phyloP scores from a whole-genome alignment of 92 coral and sea anemone species.

The Actinostola sp. region DNA sequence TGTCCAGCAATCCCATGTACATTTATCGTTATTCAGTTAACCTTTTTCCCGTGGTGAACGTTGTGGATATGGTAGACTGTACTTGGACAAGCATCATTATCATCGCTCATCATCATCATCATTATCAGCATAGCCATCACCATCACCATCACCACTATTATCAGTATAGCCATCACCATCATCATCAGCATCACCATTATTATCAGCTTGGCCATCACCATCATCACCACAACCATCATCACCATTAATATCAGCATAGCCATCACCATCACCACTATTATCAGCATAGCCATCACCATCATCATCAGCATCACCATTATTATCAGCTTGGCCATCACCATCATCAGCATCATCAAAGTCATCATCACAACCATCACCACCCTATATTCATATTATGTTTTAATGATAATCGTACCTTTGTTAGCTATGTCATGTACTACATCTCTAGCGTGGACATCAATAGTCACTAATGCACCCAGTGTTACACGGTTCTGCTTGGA shows the following conservation, averaged over 20 bases:
- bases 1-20: too few species aligned
- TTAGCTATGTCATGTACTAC: constrained; percentile 91
- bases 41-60: too few species aligned
- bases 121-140: neutral
- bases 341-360: too few species aligned
- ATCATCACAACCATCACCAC: neutral
- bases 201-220: neutral
- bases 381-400: neutral
- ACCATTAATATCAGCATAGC: neutral
- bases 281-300: neutral
- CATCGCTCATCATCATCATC: too few species aligned
- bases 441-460: constrained; percentile 99
- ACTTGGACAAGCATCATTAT: too few species aligned
- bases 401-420: constrained; percentile 59
- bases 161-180: neutral
- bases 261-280: neutral
- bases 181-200: neutral
- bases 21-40: too few species aligned
- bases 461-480: constrained; percentile 95
- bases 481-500: constrained; percentile 97
- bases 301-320: neutral
- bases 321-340: neutral
- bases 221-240: too few species aligned
- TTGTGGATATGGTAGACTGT: too few species aligned
- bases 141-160: neutral